phyloP scores from a whole-genome alignment of 2,888 invertebrate species.

The Drosophila flavopinicola region DNA sequence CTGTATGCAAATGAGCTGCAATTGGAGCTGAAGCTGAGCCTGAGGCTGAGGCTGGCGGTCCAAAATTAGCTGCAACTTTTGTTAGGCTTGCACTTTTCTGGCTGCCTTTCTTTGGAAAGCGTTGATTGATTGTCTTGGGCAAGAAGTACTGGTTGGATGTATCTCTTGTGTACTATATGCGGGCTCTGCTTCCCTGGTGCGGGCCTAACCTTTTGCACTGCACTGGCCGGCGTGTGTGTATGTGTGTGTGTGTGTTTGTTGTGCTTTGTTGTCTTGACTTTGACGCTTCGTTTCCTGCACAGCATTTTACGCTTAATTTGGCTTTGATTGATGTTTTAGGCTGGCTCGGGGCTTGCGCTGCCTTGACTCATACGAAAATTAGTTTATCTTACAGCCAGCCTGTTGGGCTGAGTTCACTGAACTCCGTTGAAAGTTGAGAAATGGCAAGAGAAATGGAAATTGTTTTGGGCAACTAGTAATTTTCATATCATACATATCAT shows the following conservation, averaged over 20 bases:
- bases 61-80: conserved; percentile 71
- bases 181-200: conserved; percentile 63
- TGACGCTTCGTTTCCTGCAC: conserved; percentile 65
- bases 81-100: conserved; percentile 59
- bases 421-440: conserved; percentile 25
- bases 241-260: conserved; percentile 11
- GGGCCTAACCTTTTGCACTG: conserved; percentile 69
- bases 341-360: conserved; percentile 24
- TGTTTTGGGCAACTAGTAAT: conserved; percentile 34
- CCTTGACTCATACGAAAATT: conserved; percentile 44
- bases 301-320: conserved; percentile 76
- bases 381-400: conserved; percentile 38
- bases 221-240: conserved; percentile 27
- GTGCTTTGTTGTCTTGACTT: conserved; percentile 47
- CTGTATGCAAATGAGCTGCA: conserved; percentile 58
- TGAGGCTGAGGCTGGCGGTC: conserved; percentile 33
- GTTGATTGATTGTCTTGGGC: conserved; percentile 67
- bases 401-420: conserved; percentile 48
- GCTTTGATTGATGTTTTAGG: conserved; percentile 75
- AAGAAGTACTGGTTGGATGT: conserved; percentile 30
- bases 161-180: conserved; percentile 46
- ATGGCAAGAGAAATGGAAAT: neutral
- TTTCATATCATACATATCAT: conserved; percentile 49
- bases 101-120: conserved; percentile 72
- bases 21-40: conserved; percentile 47